phyloP scores from a whole-genome alignment of 2,888 invertebrate genomes.

The Lasioglossum oenotherae region DNA sequence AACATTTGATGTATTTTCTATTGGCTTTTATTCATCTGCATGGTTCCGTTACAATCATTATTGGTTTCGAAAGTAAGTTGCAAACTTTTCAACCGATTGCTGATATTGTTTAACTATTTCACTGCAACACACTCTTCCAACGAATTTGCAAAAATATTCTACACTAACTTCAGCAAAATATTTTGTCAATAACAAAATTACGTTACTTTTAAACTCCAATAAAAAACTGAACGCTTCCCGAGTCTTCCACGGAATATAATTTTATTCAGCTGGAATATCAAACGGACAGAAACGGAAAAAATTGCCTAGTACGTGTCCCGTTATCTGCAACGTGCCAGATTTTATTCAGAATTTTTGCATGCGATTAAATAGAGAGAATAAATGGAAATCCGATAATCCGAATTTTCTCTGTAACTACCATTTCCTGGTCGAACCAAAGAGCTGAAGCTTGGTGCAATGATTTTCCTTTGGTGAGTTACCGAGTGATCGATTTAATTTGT shows the following conservation, averaged over 20 bases:
- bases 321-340: slow-evolving; percentile 1
- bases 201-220: not conserved
- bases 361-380: slow-evolving; percentile 3
- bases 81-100: too few relatives aligned
- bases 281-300: not conserved
- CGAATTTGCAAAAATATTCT: too few relatives aligned
- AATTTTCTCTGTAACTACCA: not conserved
- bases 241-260: not conserved
- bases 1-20: too few relatives aligned
- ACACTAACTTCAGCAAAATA: not conserved
- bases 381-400: slow-evolving; percentile 9
- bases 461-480: not conserved
- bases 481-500: not conserved
- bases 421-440: not conserved
- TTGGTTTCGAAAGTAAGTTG: too few relatives aligned
- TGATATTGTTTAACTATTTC: too few relatives aligned
- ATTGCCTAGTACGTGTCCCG: slow-evolving; percentile 1
- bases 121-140: too few relatives aligned
- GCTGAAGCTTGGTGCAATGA: not conserved
- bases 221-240: not conserved
- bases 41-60: too few relatives aligned
- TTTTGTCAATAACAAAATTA: not conserved
- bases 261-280: not conserved
- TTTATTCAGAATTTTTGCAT: slow-evolving; percentile 1
- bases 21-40: too few relatives aligned